These are phyloP conservation scores for Dallia pectoralis DNA, from an alignment of 2,797 vertebrate genomes.

Conservation along the genomic window DNA sequence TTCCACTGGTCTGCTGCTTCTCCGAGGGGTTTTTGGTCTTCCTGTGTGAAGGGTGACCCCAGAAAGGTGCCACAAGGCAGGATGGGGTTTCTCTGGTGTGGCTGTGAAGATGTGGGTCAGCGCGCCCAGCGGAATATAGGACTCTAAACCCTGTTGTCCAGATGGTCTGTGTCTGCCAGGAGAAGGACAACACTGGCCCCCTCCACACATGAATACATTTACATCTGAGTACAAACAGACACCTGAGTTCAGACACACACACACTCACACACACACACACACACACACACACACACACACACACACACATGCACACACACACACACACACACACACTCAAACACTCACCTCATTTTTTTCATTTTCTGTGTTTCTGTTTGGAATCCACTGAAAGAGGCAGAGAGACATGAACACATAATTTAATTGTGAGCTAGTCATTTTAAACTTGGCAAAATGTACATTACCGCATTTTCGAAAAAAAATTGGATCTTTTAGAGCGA, in stretches of 20 bases:
- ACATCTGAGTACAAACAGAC: constrained; percentile 25
- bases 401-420: neutral
- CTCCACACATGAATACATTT: neutral
- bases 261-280: constrained; percentile 26
- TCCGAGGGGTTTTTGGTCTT: constrained; percentile 43
- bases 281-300: constrained; percentile 25
- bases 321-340: neutral
- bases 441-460: too few relatives aligned
- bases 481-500: too few relatives aligned
- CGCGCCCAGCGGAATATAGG: constrained; percentile 58
- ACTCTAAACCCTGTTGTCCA: constrained; percentile 59
- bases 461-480: too few relatives aligned
- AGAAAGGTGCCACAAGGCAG: too few relatives aligned
- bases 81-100: too few relatives aligned
- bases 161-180: constrained; percentile 67
- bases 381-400: neutral
- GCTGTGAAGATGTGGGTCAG: constrained; percentile 58
- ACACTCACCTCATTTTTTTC: neutral
- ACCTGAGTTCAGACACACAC: constrained; percentile 22
- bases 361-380: neutral
- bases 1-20: constrained; percentile 31
- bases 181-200: constrained; percentile 29
- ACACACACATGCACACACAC: neutral
- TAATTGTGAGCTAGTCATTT: too few relatives aligned
- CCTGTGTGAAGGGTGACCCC: constrained; percentile 44